Percentiles rank a stretch among this genome's conserved stretches.
Conservation (phyloP, 2,888 invertebrate genomes). For the Dromius quadrimaculatus region DNA sequence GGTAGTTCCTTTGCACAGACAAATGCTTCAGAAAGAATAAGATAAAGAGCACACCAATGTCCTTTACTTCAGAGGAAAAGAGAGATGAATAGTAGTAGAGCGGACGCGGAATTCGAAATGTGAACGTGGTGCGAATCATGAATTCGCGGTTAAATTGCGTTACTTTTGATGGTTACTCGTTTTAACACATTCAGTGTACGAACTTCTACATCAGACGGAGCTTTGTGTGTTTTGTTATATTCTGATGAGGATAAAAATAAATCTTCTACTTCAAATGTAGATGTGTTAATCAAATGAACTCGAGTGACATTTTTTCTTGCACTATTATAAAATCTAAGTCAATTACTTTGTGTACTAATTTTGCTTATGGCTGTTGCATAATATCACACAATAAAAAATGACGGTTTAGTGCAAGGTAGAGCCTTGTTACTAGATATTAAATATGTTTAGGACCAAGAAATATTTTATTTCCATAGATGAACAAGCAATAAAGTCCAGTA, state of each 20-base stretch:
- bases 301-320: too few species aligned
- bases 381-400: too few species aligned
- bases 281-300: conserved; percentile 18
- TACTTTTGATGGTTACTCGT: conserved; percentile 47
- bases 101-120: conserved; percentile 48
- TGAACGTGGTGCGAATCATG: conserved; percentile 43
- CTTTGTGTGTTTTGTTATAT: conserved; percentile 31
- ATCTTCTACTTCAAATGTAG: not conserved
- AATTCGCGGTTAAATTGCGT: conserved; percentile 48
- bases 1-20: conserved; percentile 27
- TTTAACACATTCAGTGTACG: conserved; percentile 42
- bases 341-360: too few species aligned
- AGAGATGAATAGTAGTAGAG: conserved; percentile 29
- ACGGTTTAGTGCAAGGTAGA: too few species aligned
- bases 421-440: too few species aligned
- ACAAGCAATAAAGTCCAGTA: too few species aligned
- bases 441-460: too few species aligned
- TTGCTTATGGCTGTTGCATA: too few species aligned
- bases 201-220: conserved; percentile 25
- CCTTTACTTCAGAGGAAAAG: conserved; percentile 5
- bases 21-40: conserved; percentile 25
- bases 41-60: conserved; percentile 1
- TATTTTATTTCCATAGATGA: too few species aligned
- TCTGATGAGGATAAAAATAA: conserved; percentile 34
- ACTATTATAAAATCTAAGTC: too few species aligned